Evolutionary conservation across 2,888 invertebrate genomes (phyloP).

Genomic region (Brachylomia viminalis): DNA sequence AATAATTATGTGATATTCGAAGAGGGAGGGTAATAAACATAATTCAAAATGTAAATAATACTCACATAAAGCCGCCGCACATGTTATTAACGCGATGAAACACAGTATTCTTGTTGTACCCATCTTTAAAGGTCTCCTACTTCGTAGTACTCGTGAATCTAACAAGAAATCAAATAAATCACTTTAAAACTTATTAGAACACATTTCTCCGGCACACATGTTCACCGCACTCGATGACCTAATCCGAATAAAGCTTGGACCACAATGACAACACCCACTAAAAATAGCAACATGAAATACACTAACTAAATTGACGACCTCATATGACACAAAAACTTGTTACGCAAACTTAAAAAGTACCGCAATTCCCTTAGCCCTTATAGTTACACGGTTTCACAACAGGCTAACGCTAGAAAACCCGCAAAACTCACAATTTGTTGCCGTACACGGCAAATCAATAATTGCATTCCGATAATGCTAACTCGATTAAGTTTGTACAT

Average conservation of each 20-base stretch:
- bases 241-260: conserved; percentile 86
- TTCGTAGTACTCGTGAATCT: conserved; percentile 86
- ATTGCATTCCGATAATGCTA: conserved; percentile 73
- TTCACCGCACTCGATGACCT: conserved; percentile 88
- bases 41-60: conserved; percentile 71
- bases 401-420: conserved; percentile 76
- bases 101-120: conserved; percentile 83
- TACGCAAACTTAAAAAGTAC: conserved; percentile 64
- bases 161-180: conserved; percentile 85
- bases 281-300: conserved; percentile 90
- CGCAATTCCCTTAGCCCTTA: conserved; percentile 68
- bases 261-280: conserved; percentile 91
- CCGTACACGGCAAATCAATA: conserved; percentile 85
- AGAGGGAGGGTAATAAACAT: conserved; percentile 11
- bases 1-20: conserved; percentile 51
- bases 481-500: conserved; percentile 44
- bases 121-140: conserved; percentile 82
- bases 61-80: conserved; percentile 86
- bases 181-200: conserved; percentile 79
- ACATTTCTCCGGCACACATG: conserved; percentile 88
- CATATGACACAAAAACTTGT: conserved; percentile 78
- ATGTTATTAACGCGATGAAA: conserved; percentile 82
- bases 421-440: conserved; percentile 80
- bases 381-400: conserved; percentile 73
- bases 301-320: conserved; percentile 77